Conservation (phyloP, 1,140 invertebrate species). For the Aphelenchoides besseyi region DNA sequence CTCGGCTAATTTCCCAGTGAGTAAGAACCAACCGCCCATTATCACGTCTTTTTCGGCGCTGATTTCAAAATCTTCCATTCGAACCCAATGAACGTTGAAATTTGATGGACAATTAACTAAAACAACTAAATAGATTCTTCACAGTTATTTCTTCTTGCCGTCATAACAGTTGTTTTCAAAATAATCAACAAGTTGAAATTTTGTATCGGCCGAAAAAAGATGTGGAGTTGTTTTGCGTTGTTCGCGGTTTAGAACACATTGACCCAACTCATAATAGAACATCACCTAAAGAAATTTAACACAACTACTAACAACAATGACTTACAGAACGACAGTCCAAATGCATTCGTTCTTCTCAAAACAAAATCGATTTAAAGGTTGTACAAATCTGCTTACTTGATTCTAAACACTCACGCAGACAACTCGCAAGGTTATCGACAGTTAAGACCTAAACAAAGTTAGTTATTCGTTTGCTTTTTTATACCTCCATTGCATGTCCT, state of each 20-base stretch:
- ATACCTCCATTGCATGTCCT: constrained; percentile 56
- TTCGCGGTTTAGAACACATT: constrained; percentile 59
- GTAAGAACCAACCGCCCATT: too few species aligned
- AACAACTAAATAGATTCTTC: constrained; percentile 20
- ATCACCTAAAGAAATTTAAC: constrained; percentile 36
- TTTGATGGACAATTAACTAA: constrained; percentile 44
- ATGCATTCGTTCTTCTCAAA: constrained; percentile 27
- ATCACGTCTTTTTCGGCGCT: constrained; percentile 50
- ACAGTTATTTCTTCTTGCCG: constrained; percentile 29
- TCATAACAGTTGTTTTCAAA: constrained; percentile 60
- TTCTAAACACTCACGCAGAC: constrained; percentile 55
- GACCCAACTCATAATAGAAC: constrained; percentile 58
- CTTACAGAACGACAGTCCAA: constrained; percentile 54
- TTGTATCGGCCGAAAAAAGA: constrained; percentile 43
- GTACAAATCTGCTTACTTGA: too few species aligned
- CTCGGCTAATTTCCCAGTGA: too few species aligned
- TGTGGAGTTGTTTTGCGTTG: constrained; percentile 33
- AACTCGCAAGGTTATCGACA: constrained; percentile 46
- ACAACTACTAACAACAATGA: not conserved
- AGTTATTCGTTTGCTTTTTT: constrained; percentile 9
- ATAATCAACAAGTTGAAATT: constrained; percentile 55
- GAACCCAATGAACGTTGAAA: constrained; percentile 52
- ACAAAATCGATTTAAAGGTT: too few species aligned
- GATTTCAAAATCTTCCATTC: constrained; percentile 53
- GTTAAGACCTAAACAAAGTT: constrained; percentile 37